phyloP scores from a whole-genome alignment of 1,140 invertebrate species.

The Araneus ventricosus region DNA sequence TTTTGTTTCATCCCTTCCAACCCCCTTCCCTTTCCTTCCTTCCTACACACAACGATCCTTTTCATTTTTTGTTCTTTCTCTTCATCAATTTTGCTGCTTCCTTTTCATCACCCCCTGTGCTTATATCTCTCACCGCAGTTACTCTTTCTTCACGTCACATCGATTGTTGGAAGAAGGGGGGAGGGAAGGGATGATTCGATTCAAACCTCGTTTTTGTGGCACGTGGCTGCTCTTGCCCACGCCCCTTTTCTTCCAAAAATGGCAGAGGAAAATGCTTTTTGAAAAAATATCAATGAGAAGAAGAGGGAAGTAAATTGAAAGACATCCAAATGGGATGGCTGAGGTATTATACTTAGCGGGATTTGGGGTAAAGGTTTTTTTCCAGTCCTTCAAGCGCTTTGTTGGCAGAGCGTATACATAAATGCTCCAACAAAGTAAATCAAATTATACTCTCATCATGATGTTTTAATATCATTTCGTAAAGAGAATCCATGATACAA shows the following conservation, averaged over 20 bases:
- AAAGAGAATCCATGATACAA: too few species aligned
- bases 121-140: slow-evolving; percentile 9
- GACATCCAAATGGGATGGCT: not conserved
- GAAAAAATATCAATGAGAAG: not conserved
- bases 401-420: too few species aligned
- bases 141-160: slow-evolving; percentile 45
- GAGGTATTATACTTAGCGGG: not conserved
- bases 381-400: not conserved
- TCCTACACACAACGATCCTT: not conserved
- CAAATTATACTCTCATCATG: too few species aligned
- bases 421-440: too few species aligned
- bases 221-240: not conserved
- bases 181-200: not conserved
- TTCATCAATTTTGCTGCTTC: slow-evolving; percentile 36
- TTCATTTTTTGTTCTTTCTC: slow-evolving; percentile 22
- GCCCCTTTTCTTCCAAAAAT: slow-evolving; percentile 1
- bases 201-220: not conserved
- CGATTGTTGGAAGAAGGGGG: slow-evolving; percentile 28
- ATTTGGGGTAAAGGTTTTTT: not conserved
- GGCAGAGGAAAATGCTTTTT: not conserved
- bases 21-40: not conserved
- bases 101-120: slow-evolving; percentile 21
- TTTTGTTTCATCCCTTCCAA: not conserved
- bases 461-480: too few species aligned
- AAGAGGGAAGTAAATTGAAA: slow-evolving; percentile 9